Evolutionary conservation across 2,113 vertebrate species (phyloP).

Genomic region (Baryphthengus martii): DNA sequence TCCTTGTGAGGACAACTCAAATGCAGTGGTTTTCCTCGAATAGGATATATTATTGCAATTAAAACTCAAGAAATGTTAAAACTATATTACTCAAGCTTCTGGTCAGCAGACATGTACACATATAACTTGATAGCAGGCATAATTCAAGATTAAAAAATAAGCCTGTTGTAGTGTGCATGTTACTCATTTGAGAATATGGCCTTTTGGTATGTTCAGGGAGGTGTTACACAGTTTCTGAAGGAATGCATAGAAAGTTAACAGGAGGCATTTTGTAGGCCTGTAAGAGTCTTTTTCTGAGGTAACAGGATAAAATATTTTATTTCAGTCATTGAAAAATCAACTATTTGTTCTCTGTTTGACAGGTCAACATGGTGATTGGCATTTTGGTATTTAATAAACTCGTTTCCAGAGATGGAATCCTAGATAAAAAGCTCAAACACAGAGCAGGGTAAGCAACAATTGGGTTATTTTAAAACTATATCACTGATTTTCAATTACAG

Average conservation of each 20-base stretch:
- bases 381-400: slow-evolving; percentile 99
- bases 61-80: background rate
- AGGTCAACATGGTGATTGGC: slow-evolving; percentile 99
- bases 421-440: slow-evolving; percentile 99
- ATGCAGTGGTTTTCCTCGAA: background rate
- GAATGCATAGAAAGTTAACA: background rate
- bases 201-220: background rate
- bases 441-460: slow-evolving; percentile 92
- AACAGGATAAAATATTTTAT: background rate
- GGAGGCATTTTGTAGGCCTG: background rate
- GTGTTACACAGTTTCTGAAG: background rate
- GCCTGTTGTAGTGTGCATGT: background rate
- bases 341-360: slow-evolving; percentile 72
- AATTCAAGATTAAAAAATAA: background rate
- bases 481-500: slow-evolving; percentile 4
- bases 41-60: background rate
- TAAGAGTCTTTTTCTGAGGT: background rate
- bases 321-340: slow-evolving; percentile 49
- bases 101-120: background rate
- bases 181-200: background rate
- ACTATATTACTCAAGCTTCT: background rate
- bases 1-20: background rate
- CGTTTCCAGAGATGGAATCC: slow-evolving; percentile 99
- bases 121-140: background rate
- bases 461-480: slow-evolving; percentile 38